These are phyloP conservation scores for Drosophila tsacasi DNA, from an alignment of 1,140 invertebrate genomes.

Conservation along the genomic window DNA sequence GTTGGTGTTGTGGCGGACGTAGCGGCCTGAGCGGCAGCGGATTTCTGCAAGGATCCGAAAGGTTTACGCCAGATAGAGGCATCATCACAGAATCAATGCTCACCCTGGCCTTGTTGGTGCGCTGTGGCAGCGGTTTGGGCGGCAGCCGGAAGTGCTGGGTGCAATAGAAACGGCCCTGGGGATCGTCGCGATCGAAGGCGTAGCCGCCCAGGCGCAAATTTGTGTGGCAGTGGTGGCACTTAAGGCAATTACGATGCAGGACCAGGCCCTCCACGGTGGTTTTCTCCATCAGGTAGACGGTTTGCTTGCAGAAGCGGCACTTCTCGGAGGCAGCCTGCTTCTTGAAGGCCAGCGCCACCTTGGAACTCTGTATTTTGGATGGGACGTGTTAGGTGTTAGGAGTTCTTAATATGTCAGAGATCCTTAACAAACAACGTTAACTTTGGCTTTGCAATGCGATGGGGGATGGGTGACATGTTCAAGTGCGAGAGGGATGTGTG, in stretches of 20 bases:
- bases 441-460: conserved; percentile 39
- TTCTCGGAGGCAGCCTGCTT: conserved; percentile 90
- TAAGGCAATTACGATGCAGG: conserved; percentile 94
- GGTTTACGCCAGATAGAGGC: no score
- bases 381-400: neutral
- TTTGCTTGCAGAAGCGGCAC: conserved; percentile 94
- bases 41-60: conserved; percentile 27
- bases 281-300: conserved; percentile 95
- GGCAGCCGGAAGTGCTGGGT: conserved; percentile 91
- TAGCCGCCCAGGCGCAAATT: conserved; percentile 87
- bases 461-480: conserved; percentile 28
- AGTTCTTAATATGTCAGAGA: neutral
- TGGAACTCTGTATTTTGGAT: conserved; percentile 86
- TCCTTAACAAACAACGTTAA: conserved; percentile 12
- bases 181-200: conserved; percentile 91
- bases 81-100: neutral
- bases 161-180: conserved; percentile 92
- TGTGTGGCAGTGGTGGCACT: conserved; percentile 86
- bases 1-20: conserved; percentile 17
- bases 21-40: conserved; percentile 44
- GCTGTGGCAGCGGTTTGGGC: conserved; percentile 82
- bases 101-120: conserved; percentile 67
- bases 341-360: conserved; percentile 87
- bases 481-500: conserved; percentile 12
- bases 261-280: conserved; percentile 94